phyloP scores from a whole-genome alignment of 2,888 invertebrate genomes.

The Meiosimyza decipiens region DNA sequence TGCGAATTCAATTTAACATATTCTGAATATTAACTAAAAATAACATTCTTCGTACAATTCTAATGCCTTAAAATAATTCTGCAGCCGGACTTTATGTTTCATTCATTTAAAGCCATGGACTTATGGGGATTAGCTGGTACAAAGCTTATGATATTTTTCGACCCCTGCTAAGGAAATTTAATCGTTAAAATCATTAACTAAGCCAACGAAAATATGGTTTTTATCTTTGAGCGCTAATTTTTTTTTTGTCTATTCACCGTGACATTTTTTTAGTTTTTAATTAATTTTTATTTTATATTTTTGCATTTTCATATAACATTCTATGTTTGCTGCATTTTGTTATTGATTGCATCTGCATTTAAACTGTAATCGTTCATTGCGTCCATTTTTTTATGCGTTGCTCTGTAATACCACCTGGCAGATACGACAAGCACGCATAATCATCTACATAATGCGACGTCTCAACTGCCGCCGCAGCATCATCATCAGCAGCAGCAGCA shows the following conservation, averaged over 20 bases:
- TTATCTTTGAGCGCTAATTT: neutral
- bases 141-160: no score
- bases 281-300: slow-evolving; percentile 19
- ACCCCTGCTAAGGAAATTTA: neutral
- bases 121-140: no score
- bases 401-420: slow-evolving; percentile 40
- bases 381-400: neutral
- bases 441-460: slow-evolving; percentile 39
- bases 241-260: no score
- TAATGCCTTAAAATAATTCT: no score
- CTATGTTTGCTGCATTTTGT: slow-evolving; percentile 15
- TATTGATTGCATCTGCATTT: no score
- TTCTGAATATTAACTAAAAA: no score
- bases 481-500: slow-evolving; percentile 41
- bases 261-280: no score
- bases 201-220: slow-evolving; percentile 12
- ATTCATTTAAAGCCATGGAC: no score
- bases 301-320: slow-evolving; percentile 30
- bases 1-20: no score
- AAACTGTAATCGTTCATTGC: slow-evolving; percentile 18
- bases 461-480: slow-evolving; percentile 34
- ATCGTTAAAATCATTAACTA: neutral
- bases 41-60: no score
- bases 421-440: slow-evolving; percentile 55
- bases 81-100: no score